Percentiles rank a stretch among this genome's conserved stretches.
Evolutionary conservation across 2,113 vertebrate genomes (phyloP).

Genomic region (Leucoraja erinaceus): DNA sequence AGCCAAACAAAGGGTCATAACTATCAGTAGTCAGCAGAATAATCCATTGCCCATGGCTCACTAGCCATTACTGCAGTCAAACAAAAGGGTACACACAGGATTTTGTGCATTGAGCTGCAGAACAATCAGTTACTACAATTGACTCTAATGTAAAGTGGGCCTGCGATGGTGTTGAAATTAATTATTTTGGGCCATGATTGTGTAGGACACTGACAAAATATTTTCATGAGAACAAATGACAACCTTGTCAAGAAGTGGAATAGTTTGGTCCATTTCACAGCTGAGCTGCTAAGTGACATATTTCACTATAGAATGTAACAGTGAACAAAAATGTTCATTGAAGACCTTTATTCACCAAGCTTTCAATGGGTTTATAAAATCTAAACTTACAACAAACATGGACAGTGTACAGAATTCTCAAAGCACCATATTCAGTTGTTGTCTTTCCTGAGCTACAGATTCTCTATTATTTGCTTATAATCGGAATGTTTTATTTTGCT

Average conservation of each 20-base stretch:
- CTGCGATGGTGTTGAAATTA: slow-evolving; percentile 31
- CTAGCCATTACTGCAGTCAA: background rate
- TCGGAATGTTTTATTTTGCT: background rate
- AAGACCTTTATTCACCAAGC: background rate
- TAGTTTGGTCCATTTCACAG: background rate
- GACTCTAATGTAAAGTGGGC: background rate
- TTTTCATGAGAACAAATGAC: background rate
- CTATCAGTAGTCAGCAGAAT: background rate
- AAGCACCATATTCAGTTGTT: background rate
- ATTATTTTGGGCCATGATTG: slow-evolving; percentile 3
- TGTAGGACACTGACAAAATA: background rate
- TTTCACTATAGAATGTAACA: background rate
- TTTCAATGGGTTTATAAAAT: background rate
- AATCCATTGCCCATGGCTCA: slow-evolving; percentile 4
- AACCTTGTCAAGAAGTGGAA: background rate
- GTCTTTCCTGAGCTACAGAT: background rate
- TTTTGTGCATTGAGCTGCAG: background rate
- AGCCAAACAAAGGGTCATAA: slow-evolving; percentile 21
- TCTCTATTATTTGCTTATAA: slow-evolving; percentile 5
- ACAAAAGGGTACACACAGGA: background rate
- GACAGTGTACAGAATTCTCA: slow-evolving; percentile 3
- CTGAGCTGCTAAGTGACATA: slow-evolving; percentile 14
- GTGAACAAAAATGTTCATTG: background rate
- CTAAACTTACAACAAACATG: background rate
- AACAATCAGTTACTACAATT: background rate